Percentiles rank a stretch among this genome's conserved stretches.
phyloP scores from a whole-genome alignment of 2,113 vertebrate genomes.

The Chloroceryle aenea region DNA sequence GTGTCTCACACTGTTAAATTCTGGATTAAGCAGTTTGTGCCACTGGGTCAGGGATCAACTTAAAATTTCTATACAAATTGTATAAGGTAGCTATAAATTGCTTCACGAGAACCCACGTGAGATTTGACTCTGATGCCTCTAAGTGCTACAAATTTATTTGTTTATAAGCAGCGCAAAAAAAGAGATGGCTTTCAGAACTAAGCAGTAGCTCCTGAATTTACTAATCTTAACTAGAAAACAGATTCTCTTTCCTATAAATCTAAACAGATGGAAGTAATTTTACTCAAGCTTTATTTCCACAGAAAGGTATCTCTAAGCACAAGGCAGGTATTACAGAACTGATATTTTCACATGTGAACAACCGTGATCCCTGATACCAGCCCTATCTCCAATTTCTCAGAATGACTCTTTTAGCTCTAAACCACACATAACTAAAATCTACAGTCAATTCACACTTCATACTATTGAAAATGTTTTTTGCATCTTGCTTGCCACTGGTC shows the following conservation, averaged over 20 bases:
- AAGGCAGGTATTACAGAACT: not conserved
- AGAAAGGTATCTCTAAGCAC: not conserved
- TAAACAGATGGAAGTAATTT: not conserved
- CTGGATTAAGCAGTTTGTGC: constrained; percentile 12
- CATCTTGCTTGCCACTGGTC: constrained; percentile 22
- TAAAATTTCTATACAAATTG: constrained; percentile 38
- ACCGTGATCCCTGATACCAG: not conserved
- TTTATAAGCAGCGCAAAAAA: constrained; percentile 20
- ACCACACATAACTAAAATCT: not conserved
- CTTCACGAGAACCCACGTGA: constrained; percentile 18
- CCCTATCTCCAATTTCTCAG: not conserved
- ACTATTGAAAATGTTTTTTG: not conserved
- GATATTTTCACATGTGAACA: not conserved
- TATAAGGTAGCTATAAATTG: constrained; percentile 50
- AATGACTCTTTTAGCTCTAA: not conserved
- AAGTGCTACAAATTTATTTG: constrained; percentile 31
- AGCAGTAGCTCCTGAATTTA: not conserved
- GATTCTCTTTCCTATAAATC: constrained; percentile 9
- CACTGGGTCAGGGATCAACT: not conserved
- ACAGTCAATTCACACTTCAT: not conserved
- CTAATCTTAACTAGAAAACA: constrained; percentile 24
- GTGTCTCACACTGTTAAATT: constrained; percentile 44
- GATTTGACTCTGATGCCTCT: constrained; percentile 22
- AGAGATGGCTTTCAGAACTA: not conserved
- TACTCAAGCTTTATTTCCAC: not conserved